A percentile compares a stretch with the other conserved stretches of the same genome.
Conservation (phyloP, 2,888 invertebrate species). For the Oligia strigilis region DNA sequence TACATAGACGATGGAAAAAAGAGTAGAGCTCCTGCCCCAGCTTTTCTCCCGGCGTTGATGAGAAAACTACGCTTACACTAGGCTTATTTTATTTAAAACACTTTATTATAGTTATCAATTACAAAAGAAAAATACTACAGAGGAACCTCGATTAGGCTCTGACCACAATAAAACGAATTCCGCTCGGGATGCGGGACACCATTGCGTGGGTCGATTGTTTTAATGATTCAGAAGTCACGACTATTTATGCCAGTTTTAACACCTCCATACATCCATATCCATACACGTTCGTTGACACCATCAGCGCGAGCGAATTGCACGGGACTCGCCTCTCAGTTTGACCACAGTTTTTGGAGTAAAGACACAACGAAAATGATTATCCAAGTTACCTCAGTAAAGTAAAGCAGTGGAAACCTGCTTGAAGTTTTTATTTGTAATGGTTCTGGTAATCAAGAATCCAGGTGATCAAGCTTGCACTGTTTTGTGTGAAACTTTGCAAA, state of each 20-base stretch:
- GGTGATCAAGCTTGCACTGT: not conserved
- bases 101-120: not conserved
- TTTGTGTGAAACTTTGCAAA: constrained; percentile 16
- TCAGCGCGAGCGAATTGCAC: not conserved
- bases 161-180: not conserved
- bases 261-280: too few relatives aligned
- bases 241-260: not conserved
- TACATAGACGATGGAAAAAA: constrained; percentile 84
- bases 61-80: constrained; percentile 83
- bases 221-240: not conserved
- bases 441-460: constrained; percentile 4
- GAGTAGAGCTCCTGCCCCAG: constrained; percentile 80
- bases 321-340: not conserved
- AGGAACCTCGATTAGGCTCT: not conserved
- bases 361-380: not conserved
- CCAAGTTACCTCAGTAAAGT: not conserved
- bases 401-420: not conserved
- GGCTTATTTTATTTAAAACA: constrained; percentile 15
- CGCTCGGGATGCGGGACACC: not conserved
- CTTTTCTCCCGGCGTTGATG: constrained; percentile 84
- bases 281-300: not conserved
- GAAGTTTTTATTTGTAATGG: not conserved
- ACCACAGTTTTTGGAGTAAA: not conserved
- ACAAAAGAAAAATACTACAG: not conserved
- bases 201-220: not conserved